Percentiles rank a stretch among this genome's conserved stretches.
Conservation (phyloP, 2,113 vertebrate genomes). For the Catharus bicknelli region DNA sequence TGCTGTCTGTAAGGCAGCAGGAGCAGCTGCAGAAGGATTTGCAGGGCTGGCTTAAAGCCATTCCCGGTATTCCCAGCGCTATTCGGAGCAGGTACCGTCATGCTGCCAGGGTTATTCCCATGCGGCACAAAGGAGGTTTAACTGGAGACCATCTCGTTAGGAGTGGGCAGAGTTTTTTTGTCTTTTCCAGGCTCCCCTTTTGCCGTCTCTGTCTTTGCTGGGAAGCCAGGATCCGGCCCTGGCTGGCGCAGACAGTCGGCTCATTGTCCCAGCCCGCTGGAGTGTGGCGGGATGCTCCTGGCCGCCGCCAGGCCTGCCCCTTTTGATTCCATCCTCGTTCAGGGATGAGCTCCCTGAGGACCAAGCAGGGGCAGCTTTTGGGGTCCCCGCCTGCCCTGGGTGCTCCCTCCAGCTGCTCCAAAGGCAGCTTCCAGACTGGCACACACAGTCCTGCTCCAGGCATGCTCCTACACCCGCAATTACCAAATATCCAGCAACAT, state of each 20-base stretch:
- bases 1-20: neutral
- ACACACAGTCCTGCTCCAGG: neutral
- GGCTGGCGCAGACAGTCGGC: neutral
- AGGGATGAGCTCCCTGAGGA: neutral
- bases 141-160: accelerated
- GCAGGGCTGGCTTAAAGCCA: neutral
- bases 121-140: neutral
- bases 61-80: accelerated
- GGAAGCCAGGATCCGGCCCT: neutral
- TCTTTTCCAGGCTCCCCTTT: neutral
- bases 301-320: neutral
- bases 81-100: neutral
- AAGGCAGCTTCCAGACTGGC: neutral
- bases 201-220: neutral
- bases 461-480: neutral
- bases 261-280: constrained; percentile 9
- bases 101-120: neutral
- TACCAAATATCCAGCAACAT: neutral
- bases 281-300: constrained; percentile 50
- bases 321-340: neutral
- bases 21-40: neutral
- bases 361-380: accelerated
- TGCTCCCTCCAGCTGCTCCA: accelerated
- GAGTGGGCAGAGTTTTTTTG: neutral
- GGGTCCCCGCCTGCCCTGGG: neutral